A percentile compares a stretch with the other conserved stretches of the same genome.
Conservation (phyloP, 2,797 vertebrate genomes). For the Halcyon smyrnensis region DNA sequence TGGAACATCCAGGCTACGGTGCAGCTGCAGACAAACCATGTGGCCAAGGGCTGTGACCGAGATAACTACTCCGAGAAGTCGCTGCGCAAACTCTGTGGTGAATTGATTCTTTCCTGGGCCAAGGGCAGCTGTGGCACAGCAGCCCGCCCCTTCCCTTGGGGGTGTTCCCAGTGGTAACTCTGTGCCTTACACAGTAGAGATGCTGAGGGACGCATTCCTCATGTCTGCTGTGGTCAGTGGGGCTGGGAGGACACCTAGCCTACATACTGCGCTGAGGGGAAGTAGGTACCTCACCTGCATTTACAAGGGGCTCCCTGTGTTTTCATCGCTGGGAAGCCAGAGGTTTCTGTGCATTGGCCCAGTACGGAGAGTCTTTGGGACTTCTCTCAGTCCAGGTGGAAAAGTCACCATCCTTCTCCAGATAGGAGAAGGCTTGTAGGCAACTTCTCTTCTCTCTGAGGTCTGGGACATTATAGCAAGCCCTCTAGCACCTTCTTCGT, state of each 20-base stretch:
- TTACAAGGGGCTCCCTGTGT: not conserved
- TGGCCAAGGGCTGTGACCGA: conserved; percentile 97
- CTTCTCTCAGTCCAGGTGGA: not conserved
- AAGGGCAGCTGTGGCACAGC: not conserved
- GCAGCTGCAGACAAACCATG: conserved; percentile 96
- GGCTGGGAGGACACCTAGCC: not conserved
- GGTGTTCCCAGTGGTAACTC: not conserved
- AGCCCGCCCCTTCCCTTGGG: not conserved
- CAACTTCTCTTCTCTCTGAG: not conserved
- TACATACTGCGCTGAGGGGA: not conserved
- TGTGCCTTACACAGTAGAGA: not conserved
- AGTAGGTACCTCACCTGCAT: not conserved
- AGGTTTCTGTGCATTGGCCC: not conserved
- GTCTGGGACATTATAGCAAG: not conserved
- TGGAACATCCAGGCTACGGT: conserved; percentile 98
- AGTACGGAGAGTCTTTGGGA: not conserved
- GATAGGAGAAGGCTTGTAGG: not conserved
- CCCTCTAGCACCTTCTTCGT: not conserved
- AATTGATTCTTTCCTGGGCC: conserved; percentile 10
- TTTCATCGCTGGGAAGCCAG: not conserved
- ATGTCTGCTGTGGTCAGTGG: not conserved
- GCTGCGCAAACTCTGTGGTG: conserved; percentile 94
- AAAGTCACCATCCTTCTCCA: not conserved
- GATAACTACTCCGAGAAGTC: conserved; percentile 98
- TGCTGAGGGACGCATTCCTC: not conserved